Conservation (phyloP, 2,888 invertebrate genomes). For the Drosophila histrio region DNA sequence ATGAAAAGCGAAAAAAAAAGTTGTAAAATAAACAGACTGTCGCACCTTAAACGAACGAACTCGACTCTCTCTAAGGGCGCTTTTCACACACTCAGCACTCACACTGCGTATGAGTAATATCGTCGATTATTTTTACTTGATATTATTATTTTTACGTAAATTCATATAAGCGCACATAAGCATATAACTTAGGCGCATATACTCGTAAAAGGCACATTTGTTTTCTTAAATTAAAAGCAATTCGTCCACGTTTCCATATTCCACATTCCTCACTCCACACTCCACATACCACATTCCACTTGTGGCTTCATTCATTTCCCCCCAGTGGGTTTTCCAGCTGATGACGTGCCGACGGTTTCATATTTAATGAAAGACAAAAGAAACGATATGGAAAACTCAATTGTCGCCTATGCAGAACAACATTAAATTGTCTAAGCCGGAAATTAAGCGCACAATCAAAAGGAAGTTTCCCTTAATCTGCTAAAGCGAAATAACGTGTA, state of each 20-base stretch:
- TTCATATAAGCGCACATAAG: slow-evolving; percentile 37
- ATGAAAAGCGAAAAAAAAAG: slow-evolving; percentile 23
- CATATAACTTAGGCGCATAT: slow-evolving; percentile 33
- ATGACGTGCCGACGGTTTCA: slow-evolving; percentile 28
- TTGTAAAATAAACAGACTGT: slow-evolving; percentile 20
- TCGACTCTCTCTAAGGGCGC: slow-evolving; percentile 7
- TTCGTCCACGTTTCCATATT: slow-evolving; percentile 15
- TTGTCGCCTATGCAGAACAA: slow-evolving; percentile 15
- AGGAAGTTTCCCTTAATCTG: slow-evolving; percentile 65
- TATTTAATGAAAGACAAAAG: slow-evolving; percentile 22
- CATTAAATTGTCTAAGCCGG: slow-evolving; percentile 52
- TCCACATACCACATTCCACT: slow-evolving; percentile 9
- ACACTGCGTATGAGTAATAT: slow-evolving; percentile 63
- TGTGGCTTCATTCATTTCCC: slow-evolving; percentile 3
- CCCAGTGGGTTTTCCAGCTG: background rate
- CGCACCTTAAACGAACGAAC: slow-evolving; percentile 1
- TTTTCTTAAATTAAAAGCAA: slow-evolving; percentile 41
- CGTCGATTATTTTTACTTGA: slow-evolving; percentile 34
- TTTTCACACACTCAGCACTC: slow-evolving; percentile 12
- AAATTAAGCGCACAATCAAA: slow-evolving; percentile 65
- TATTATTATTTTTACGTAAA: slow-evolving; percentile 41
- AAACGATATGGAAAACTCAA: slow-evolving; percentile 8
- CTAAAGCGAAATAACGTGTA: slow-evolving; percentile 59
- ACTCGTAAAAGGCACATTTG: slow-evolving; percentile 21
- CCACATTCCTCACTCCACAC: background rate